Percentiles rank a stretch among this genome's conserved stretches.
These are phyloP conservation scores for Epizoanthus ramosus DNA, from an alignment of 92 coral and sea anemone genomes.

Conservation along the genomic window DNA sequence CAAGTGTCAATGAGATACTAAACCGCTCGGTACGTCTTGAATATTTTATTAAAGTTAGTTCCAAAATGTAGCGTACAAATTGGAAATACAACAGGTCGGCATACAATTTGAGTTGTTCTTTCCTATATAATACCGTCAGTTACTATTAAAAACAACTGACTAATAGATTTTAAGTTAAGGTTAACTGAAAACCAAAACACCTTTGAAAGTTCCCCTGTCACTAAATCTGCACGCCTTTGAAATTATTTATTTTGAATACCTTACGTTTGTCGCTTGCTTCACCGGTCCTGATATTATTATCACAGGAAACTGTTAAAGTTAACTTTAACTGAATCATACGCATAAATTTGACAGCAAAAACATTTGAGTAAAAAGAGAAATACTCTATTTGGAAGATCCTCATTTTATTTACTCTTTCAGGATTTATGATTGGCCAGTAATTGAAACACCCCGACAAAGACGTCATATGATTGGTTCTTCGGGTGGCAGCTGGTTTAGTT, in stretches of 20 bases:
- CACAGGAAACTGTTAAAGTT: neutral
- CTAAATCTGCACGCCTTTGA: neutral
- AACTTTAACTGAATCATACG: conserved; percentile 8
- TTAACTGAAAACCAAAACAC: conserved; percentile 11
- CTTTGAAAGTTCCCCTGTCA: neutral
- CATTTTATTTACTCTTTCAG: conserved; percentile 15
- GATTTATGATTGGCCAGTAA: conserved; percentile 13
- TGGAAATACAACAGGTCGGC: neutral
- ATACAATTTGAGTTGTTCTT: neutral
- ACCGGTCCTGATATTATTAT: neutral
- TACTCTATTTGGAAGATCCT: conserved; percentile 22
- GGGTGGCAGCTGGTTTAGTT: conserved; percentile 41
- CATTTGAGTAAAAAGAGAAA: conserved; percentile 3
- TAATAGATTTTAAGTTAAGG: conserved; percentile 1
- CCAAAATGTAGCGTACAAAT: neutral
- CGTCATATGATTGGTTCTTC: conserved; percentile 12
- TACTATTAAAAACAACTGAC: neutral
- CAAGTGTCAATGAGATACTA: conserved; percentile 12
- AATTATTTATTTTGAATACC: neutral
- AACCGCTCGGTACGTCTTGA: neutral
- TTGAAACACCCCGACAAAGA: neutral
- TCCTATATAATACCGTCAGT: neutral
- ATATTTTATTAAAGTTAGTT: neutral
- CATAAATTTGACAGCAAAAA: conserved; percentile 10
- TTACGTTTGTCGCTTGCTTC: neutral